Evolutionary conservation across 2,113 vertebrate species (phyloP).

Genomic region (Rhea americana): DNA sequence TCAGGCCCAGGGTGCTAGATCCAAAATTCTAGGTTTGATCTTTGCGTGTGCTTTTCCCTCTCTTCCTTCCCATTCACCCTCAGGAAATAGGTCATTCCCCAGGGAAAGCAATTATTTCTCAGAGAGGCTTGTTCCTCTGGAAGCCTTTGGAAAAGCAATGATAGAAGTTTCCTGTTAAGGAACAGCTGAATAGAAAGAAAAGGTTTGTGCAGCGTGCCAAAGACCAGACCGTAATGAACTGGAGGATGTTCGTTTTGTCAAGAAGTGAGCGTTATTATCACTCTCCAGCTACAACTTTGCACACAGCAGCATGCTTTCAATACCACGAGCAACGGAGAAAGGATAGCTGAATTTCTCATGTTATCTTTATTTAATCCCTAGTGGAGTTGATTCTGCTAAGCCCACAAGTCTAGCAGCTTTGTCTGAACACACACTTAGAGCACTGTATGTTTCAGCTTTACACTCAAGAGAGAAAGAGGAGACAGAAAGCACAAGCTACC

Average conservation of each 20-base stretch:
- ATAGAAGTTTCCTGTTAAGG: background rate
- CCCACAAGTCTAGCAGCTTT: background rate
- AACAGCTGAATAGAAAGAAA: slow-evolving; percentile 3
- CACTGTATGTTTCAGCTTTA: background rate
- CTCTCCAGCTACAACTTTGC: background rate
- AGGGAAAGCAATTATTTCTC: slow-evolving; percentile 34
- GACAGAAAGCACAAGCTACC: background rate
- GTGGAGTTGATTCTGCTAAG: background rate
- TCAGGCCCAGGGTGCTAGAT: background rate
- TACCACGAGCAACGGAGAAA: background rate
- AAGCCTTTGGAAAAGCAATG: background rate
- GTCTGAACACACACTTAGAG: background rate
- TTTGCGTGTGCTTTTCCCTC: background rate
- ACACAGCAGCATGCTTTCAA: background rate
- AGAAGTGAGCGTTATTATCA: background rate
- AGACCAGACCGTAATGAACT: background rate
- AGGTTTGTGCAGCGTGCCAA: background rate
- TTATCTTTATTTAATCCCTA: background rate
- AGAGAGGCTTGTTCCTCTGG: background rate
- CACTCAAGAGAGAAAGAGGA: background rate
- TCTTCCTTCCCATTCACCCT: background rate
- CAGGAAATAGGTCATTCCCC: slow-evolving; percentile 26
- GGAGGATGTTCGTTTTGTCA: background rate
- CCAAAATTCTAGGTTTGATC: background rate
- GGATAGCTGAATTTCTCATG: background rate